These are phyloP conservation scores for Isotomurus palustris DNA, from an alignment of 2,888 invertebrate species.

Conservation along the genomic window DNA sequence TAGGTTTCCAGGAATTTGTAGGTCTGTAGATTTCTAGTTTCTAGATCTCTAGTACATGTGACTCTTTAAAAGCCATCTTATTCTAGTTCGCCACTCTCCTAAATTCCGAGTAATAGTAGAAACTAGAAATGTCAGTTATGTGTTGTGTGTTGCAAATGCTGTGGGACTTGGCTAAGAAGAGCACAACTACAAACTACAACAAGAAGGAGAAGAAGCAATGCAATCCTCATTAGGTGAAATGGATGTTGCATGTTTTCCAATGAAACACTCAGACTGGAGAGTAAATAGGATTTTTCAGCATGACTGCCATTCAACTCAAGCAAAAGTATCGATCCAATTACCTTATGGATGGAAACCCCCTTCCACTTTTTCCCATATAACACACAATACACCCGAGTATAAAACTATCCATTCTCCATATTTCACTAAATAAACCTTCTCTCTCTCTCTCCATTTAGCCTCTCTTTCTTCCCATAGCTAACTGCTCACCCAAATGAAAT, in stretches of 20 bases:
- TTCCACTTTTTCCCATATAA: conserved; percentile 14
- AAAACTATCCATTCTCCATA: conserved; percentile 11
- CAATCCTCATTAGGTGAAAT: conserved; percentile 43
- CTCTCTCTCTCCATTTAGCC: not conserved
- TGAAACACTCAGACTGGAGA: conserved; percentile 13
- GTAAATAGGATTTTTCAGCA: conserved; percentile 38
- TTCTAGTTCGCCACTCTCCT: no score
- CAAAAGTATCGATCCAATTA: conserved; percentile 45
- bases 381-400: conserved; percentile 10
- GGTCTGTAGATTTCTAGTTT: no score
- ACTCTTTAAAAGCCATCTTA: no score
- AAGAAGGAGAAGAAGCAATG: not conserved
- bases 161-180: no score
- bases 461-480: not conserved
- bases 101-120: no score
- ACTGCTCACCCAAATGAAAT: no score
- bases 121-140: not conserved
- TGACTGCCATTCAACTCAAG: conserved; percentile 31
- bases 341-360: conserved; percentile 43
- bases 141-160: not conserved
- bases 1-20: no score
- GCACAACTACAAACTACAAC: not conserved
- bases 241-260: conserved; percentile 44
- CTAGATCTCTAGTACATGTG: no score
- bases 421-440: conserved; percentile 11